Percentiles rank a stretch among this genome's conserved stretches.
Evolutionary conservation across 2,888 invertebrate genomes (phyloP).

Genomic region (Nephrotoma guestfalica): DNA sequence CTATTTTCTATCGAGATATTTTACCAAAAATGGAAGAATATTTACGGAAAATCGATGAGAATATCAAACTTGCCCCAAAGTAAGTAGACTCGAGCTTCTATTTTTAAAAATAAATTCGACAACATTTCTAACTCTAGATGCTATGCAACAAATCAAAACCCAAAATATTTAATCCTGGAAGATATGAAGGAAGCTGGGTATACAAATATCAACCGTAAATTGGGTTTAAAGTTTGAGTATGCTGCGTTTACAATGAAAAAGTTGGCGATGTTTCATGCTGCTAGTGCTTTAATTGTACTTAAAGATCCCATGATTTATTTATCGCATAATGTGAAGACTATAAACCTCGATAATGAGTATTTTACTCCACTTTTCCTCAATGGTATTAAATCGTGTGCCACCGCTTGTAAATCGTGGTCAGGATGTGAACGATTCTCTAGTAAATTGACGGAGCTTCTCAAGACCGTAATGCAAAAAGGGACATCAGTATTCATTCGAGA

Average conservation of each 20-base stretch:
- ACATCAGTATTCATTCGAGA: background rate
- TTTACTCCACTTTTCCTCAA: slow-evolving; percentile 4
- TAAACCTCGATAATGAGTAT: background rate
- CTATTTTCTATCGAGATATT: slow-evolving; percentile 22
- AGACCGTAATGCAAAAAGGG: background rate
- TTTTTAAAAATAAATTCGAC: background rate
- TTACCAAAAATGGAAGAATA: slow-evolving; percentile 19
- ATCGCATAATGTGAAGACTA: background rate
- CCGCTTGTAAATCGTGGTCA: background rate
- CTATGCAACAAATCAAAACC: background rate
- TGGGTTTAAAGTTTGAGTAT: slow-evolving; percentile 35
- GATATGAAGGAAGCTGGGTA: slow-evolving; percentile 36
- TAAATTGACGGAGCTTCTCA: background rate
- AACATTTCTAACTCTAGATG: background rate
- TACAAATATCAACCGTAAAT: slow-evolving; percentile 33
- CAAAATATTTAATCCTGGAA: slow-evolving; percentile 27
- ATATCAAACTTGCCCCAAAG: background rate
- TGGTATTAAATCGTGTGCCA: background rate
- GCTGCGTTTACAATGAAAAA: slow-evolving; percentile 33
- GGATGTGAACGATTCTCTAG: background rate
- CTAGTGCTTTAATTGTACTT: slow-evolving; percentile 35
- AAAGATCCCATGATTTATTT: slow-evolving; percentile 21
- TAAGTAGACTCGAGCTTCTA: background rate
- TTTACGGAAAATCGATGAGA: slow-evolving; percentile 9
- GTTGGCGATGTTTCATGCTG: slow-evolving; percentile 38